phyloP scores from a whole-genome alignment of 2,113 vertebrate species.

The Bagarius yarrelli region DNA sequence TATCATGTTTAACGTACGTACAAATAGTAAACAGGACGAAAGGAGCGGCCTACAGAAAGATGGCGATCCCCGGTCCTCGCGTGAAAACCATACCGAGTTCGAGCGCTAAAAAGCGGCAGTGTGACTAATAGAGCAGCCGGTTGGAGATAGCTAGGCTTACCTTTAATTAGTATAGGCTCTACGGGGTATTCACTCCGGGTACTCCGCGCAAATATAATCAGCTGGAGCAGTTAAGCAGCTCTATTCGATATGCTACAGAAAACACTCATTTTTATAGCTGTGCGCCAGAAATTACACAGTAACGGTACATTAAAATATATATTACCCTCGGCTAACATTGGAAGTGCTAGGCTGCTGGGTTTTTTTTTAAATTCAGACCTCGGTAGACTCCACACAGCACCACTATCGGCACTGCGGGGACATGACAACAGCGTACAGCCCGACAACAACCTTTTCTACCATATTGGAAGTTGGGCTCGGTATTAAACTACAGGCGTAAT shows the following conservation, averaged over 20 bases:
- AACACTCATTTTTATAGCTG: conserved; percentile 64
- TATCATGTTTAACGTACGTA: background rate
- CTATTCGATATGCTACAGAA: conserved; percentile 61
- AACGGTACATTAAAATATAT: conserved; percentile 77
- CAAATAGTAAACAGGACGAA: background rate
- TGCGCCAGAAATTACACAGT: conserved; percentile 70
- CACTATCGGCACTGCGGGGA: conserved; percentile 98
- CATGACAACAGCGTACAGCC: conserved; percentile 90
- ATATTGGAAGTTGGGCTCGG: conserved; percentile 88
- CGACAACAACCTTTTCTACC: conserved; percentile 98
- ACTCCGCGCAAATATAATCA: conserved; percentile 71
- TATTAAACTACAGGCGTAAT: conserved; percentile 56
- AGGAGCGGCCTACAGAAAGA: conserved; percentile 58
- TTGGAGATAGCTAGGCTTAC: conserved; percentile 64
- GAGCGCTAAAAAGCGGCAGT: background rate
- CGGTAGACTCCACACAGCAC: conserved; percentile 96
- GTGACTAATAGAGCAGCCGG: conserved; percentile 59
- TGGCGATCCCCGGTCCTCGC: conserved; percentile 47
- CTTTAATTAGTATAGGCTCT: conserved; percentile 74
- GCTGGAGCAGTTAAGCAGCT: conserved; percentile 69
- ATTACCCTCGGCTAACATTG: conserved; percentile 87
- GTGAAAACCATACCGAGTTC: conserved; percentile 35
- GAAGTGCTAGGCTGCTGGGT: conserved; percentile 87
- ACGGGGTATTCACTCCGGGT: conserved; percentile 72
- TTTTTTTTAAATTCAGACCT: conserved; percentile 79